A percentile compares a stretch with the other conserved stretches of the same genome.
These are phyloP conservation scores for Ibycter americanus DNA, from an alignment of 2,797 vertebrate genomes.

Conservation along the genomic window DNA sequence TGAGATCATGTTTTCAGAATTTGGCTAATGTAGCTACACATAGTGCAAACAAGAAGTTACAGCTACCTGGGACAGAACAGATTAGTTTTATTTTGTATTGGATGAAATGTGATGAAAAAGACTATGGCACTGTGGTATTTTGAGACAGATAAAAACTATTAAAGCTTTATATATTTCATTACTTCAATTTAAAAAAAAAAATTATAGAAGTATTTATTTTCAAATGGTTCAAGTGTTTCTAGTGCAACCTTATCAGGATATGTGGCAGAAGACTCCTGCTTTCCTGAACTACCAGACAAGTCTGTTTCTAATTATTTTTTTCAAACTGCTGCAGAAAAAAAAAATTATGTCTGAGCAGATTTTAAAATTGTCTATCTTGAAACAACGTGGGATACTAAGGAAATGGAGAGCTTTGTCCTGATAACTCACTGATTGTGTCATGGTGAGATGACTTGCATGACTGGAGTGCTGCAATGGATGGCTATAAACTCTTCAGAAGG, in stretches of 20 bases:
- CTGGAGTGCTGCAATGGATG: too few species aligned
- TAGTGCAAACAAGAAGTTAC: neutral
- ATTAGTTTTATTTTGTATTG: neutral
- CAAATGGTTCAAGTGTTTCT: neutral
- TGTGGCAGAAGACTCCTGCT: neutral
- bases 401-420: neutral
- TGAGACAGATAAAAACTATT: neutral
- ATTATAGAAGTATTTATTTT: neutral
- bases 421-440: neutral
- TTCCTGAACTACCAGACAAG: neutral
- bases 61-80: neutral
- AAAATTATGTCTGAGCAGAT: neutral
- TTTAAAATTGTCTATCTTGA: neutral
- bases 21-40: accelerated
- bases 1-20: neutral
- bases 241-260: neutral
- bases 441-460: too few species aligned
- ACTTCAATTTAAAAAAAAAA: neutral
- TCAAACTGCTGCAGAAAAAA: neutral
- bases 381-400: neutral
- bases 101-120: neutral
- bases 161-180: neutral
- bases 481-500: too few species aligned
- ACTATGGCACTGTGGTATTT: neutral
- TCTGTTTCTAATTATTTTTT: neutral